A percentile compares a stretch with the other conserved stretches of the same genome.
Evolutionary conservation across 2,888 invertebrate genomes (phyloP).

Genomic region (Macrosiphum euphorbiae): DNA sequence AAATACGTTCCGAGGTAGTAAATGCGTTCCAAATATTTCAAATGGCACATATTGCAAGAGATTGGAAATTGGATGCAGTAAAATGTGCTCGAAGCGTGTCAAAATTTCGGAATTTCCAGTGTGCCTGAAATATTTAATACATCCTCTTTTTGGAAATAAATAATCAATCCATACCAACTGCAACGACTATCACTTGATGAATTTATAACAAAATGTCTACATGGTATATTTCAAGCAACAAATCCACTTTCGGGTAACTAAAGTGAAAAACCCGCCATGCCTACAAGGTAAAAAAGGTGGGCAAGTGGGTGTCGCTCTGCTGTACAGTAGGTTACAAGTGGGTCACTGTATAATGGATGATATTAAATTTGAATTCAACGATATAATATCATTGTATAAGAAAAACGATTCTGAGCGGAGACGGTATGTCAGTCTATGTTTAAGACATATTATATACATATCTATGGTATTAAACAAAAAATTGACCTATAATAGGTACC

Average conservation of each 20-base stretch:
- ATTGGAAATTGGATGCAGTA: background rate
- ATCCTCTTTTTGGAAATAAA: background rate
- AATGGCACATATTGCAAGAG: background rate
- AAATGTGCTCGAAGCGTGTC: background rate
- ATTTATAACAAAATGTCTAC: background rate
- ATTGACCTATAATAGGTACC: too few relatives aligned
- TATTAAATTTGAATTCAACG: too few relatives aligned
- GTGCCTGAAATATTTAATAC: background rate
- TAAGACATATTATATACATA: too few relatives aligned
- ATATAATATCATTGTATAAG: too few relatives aligned
- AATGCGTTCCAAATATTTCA: slow-evolving; percentile 6
- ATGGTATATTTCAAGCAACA: background rate
- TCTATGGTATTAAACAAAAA: too few relatives aligned
- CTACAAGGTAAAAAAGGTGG: background rate
- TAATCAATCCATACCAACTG: background rate
- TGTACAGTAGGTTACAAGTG: too few relatives aligned
- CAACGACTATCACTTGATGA: background rate
- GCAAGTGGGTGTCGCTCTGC: too few relatives aligned
- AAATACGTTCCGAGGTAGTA: background rate
- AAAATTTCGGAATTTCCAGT: background rate
- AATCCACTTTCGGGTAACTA: background rate
- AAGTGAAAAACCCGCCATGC: background rate
- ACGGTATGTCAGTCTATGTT: too few relatives aligned
- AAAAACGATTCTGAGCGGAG: too few relatives aligned
- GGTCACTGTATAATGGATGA: too few relatives aligned